phyloP scores from a whole-genome alignment of 2,113 vertebrate species.

The Varanus salvator region DNA sequence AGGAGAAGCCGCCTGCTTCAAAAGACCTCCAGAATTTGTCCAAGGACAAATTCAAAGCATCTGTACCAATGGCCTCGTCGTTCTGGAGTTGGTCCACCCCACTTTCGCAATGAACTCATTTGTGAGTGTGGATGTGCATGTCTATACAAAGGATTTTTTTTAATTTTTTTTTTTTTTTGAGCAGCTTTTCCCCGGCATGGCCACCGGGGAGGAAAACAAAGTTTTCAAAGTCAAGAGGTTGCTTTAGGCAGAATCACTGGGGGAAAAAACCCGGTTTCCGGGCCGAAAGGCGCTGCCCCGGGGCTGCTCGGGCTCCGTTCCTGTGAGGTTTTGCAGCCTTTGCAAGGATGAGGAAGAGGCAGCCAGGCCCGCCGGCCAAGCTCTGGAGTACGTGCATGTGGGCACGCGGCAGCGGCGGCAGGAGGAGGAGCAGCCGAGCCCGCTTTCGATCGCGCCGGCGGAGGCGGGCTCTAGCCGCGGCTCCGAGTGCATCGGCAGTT shows the following conservation, averaged over 20 bases:
- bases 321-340: background rate
- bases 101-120: no score
- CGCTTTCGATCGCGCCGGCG: background rate
- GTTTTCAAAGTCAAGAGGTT: background rate
- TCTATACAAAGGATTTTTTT: background rate
- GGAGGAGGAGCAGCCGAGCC: background rate
- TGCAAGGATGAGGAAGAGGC: no score
- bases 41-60: no score
- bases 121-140: no score
- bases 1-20: no score
- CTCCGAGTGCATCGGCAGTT: background rate
- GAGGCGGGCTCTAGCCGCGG: background rate
- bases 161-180: background rate
- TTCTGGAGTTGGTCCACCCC: no score
- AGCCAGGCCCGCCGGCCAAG: background rate
- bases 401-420: background rate
- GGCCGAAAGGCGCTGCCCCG: background rate
- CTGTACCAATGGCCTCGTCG: no score
- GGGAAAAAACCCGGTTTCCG: background rate
- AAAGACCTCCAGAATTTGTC: no score
- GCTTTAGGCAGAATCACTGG: background rate
- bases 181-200: background rate
- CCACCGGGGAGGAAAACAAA: background rate
- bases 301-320: no score
- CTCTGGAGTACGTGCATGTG: conserved; percentile 17